Conservation (phyloP, 1,140 invertebrate species). For the Eulimnadia texana region DNA sequence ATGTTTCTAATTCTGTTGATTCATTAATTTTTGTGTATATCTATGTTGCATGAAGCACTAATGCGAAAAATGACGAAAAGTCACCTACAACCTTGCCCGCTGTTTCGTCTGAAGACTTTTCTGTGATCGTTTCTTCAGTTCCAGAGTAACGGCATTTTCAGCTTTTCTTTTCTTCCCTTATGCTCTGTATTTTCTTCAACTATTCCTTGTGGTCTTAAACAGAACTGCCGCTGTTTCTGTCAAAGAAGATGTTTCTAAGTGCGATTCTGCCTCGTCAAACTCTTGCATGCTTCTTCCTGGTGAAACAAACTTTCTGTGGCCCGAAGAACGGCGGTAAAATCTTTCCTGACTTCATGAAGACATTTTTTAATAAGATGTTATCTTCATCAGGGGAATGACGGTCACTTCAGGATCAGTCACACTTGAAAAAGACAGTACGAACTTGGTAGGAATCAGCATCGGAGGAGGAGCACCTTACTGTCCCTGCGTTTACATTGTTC, state of each 20-base stretch:
- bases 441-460: constrained; percentile 94
- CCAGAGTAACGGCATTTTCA: no score
- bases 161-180: no score
- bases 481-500: constrained; percentile 93
- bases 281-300: background rate
- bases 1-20: no score
- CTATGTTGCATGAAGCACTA: no score
- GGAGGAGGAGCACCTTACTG: constrained; percentile 91
- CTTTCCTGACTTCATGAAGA: no score
- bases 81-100: no score
- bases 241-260: background rate
- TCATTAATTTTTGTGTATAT: no score
- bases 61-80: no score
- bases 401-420: constrained; percentile 85
- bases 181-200: no score
- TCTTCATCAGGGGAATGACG: constrained; percentile 89
- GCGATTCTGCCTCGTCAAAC: background rate
- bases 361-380: background rate
- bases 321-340: background rate
- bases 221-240: background rate
- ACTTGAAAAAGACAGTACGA: constrained; percentile 83
- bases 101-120: no score
- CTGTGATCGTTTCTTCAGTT: no score
- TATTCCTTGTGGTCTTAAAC: background rate
- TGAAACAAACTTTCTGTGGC: background rate